Percentiles rank a stretch among this genome's conserved stretches.
phyloP scores from a whole-genome alignment of 2,797 vertebrate species.

The Microtus californicus region DNA sequence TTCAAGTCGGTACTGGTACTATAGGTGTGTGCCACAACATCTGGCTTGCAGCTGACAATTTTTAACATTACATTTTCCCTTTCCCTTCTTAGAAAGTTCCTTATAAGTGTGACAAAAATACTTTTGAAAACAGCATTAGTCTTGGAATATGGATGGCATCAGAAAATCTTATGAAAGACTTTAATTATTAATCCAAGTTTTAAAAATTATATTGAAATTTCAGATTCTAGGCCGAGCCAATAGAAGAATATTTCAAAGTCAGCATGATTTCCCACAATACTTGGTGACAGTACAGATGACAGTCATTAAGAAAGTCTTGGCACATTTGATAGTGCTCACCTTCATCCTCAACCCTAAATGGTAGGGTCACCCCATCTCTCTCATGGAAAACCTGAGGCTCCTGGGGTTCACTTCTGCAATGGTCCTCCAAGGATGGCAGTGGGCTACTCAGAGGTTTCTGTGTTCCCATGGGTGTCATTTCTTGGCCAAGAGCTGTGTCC shows the following conservation, averaged over 20 bases:
- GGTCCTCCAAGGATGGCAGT: conserved; percentile 2
- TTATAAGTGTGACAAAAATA: neutral
- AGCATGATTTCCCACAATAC: neutral
- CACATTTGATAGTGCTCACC: neutral
- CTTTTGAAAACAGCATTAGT: neutral
- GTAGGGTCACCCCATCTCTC: conserved; percentile 45
- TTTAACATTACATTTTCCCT: neutral
- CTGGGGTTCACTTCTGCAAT: conserved; percentile 28
- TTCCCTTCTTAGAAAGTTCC: neutral
- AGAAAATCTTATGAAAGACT: neutral
- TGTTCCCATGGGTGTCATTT: conserved; percentile 22
- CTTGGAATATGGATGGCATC: neutral
- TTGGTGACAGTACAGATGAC: neutral
- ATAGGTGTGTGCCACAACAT: neutral
- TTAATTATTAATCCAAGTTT: neutral
- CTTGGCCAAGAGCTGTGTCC: conserved; percentile 58
- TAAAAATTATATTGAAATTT: neutral
- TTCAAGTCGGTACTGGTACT: neutral
- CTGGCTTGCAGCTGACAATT: neutral
- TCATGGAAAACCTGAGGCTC: conserved; percentile 1
- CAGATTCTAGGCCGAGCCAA: neutral
- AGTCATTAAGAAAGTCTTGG: neutral
- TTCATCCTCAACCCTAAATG: neutral
- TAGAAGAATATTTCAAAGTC: neutral
- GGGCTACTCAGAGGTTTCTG: conserved; percentile 23